Evolutionary conservation across 2,888 invertebrate genomes (phyloP).

Genomic region (Arge pagana): DNA sequence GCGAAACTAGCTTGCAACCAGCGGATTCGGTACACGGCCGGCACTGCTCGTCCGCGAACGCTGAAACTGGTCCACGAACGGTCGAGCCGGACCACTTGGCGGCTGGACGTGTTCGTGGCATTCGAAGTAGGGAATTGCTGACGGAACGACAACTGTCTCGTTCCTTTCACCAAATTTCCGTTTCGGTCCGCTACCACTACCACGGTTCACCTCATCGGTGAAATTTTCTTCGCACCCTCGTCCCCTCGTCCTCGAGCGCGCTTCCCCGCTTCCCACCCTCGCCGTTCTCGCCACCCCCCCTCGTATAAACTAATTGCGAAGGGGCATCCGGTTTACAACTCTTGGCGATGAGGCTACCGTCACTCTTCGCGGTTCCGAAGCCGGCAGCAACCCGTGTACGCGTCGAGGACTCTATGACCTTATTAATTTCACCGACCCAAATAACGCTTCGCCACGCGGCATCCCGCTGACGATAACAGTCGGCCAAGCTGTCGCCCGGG

Average conservation of each 20-base stretch:
- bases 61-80: no score
- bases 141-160: no score
- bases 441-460: not conserved
- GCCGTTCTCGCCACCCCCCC: constrained; percentile 26
- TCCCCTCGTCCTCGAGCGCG: constrained; percentile 30
- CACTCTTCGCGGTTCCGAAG: constrained; percentile 9
- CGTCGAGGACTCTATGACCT: constrained; percentile 19
- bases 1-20: no score
- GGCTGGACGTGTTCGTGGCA: no score
- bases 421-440: constrained; percentile 22
- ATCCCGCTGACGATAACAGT: constrained; percentile 6
- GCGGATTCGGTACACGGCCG: no score
- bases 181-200: no score
- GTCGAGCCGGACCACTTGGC: no score
- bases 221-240: constrained; percentile 11
- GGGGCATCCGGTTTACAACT: constrained; percentile 19
- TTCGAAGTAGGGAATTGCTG: no score
- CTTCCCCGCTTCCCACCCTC: constrained; percentile 32
- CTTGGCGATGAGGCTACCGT: constrained; percentile 6
- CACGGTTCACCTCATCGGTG: no score
- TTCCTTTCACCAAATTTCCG: no score
- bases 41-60: no score
- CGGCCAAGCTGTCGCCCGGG: constrained; percentile 27
- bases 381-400: not conserved
- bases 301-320: constrained; percentile 35